phyloP scores from a whole-genome alignment of 2,113 vertebrate genomes.

The Phylloscopus trochilus region DNA sequence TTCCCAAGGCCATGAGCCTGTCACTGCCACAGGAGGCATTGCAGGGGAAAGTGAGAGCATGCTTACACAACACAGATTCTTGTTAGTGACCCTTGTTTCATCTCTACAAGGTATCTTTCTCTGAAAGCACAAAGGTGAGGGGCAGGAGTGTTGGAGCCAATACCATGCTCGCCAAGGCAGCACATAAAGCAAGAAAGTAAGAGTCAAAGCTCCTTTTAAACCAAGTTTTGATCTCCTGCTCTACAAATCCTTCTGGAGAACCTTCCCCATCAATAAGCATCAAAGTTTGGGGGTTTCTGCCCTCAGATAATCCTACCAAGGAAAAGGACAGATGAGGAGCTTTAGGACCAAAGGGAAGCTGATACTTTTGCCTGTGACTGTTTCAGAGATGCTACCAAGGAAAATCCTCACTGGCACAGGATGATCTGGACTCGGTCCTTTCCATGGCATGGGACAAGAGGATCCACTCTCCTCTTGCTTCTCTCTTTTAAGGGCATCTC shows the following conservation, averaged over 20 bases:
- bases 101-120: background rate
- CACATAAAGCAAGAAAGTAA: background rate
- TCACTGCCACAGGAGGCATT: background rate
- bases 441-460: background rate
- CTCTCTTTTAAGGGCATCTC: background rate
- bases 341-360: background rate
- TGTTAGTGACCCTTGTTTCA: background rate
- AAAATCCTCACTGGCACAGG: background rate
- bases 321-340: background rate
- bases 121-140: slow-evolving; percentile 11
- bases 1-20: background rate
- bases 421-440: background rate
- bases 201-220: slow-evolving; percentile 7
- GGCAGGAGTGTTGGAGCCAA: background rate
- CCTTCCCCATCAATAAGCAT: background rate
- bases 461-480: background rate
- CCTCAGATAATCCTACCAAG: background rate
- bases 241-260: background rate
- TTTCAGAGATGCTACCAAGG: background rate
- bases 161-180: background rate
- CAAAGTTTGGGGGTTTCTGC: background rate
- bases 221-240: background rate
- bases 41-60: background rate
- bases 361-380: background rate
- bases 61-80: background rate